Conservation (phyloP, 2,797 vertebrate genomes). For the Mionectes olivaceus region DNA sequence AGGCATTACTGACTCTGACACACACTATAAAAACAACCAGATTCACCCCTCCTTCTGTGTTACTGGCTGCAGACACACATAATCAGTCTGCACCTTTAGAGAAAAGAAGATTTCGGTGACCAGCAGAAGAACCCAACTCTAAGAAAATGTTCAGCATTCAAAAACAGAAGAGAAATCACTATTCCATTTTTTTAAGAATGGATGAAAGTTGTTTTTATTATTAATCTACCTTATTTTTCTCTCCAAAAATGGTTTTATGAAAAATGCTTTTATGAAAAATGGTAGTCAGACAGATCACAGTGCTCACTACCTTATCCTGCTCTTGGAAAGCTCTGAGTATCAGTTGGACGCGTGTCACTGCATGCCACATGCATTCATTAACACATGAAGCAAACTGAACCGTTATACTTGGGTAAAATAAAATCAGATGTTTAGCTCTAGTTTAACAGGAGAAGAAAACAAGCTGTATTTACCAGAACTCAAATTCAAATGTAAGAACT, state of each 20-base stretch:
- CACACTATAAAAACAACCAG: background rate
- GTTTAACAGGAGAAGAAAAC: conserved; percentile 44
- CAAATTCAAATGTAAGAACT: conserved; percentile 60
- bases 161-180: background rate
- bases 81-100: background rate
- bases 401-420: conserved; percentile 44
- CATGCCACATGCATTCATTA: background rate
- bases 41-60: background rate
- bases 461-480: conserved; percentile 40
- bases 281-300: background rate
- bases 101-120: background rate
- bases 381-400: conserved; percentile 28
- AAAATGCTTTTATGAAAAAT: background rate
- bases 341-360: background rate
- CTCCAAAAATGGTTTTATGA: background rate
- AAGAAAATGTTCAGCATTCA: background rate
- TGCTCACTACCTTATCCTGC: background rate
- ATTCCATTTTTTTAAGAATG: background rate
- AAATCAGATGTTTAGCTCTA: conserved; percentile 60
- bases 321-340: background rate
- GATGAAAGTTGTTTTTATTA: background rate
- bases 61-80: background rate
- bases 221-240: background rate
- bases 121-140: background rate
- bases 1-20: background rate